Percentiles rank a stretch among this genome's conserved stretches.
Evolutionary conservation across 2,113 vertebrate species (phyloP).

Genomic region (Eurystomus gularis): DNA sequence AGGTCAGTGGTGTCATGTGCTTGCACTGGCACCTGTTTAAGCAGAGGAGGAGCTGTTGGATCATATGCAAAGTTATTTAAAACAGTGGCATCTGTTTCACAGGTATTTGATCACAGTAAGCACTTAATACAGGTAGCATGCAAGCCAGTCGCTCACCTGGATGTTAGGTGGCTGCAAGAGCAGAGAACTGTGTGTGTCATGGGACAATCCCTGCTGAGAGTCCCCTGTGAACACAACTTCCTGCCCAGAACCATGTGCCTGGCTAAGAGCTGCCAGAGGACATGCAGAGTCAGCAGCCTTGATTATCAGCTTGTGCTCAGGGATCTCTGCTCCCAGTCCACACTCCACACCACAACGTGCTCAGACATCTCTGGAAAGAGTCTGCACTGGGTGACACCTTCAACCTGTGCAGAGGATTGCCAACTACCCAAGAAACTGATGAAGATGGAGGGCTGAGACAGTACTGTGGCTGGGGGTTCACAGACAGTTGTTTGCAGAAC

Average conservation of each 20-base stretch:
- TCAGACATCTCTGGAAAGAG: not conserved
- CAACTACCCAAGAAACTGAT: not conserved
- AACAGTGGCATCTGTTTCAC: not conserved
- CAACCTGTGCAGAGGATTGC: not conserved
- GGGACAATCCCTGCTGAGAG: not conserved
- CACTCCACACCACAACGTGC: accelerated
- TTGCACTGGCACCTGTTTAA: not conserved
- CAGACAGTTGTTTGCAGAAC: not conserved
- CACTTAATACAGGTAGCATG: not conserved
- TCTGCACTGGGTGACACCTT: not conserved
- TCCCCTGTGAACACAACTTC: not conserved
- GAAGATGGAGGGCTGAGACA: not conserved
- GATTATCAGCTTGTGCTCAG: not conserved
- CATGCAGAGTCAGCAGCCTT: not conserved
- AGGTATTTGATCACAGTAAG: not conserved
- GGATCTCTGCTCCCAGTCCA: not conserved
- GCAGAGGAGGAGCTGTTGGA: not conserved
- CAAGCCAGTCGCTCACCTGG: not conserved
- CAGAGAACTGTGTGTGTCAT: accelerated
- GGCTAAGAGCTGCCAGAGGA: not conserved
- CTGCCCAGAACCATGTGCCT: not conserved
- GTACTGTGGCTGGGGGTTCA: not conserved
- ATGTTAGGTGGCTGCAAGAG: not conserved
- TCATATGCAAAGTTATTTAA: not conserved
- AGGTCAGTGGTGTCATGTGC: accelerated